A percentile compares a stretch with the other conserved stretches of the same genome.
phyloP scores from a whole-genome alignment of 2,797 vertebrate species.

The Hephaestus fuliginosus region DNA sequence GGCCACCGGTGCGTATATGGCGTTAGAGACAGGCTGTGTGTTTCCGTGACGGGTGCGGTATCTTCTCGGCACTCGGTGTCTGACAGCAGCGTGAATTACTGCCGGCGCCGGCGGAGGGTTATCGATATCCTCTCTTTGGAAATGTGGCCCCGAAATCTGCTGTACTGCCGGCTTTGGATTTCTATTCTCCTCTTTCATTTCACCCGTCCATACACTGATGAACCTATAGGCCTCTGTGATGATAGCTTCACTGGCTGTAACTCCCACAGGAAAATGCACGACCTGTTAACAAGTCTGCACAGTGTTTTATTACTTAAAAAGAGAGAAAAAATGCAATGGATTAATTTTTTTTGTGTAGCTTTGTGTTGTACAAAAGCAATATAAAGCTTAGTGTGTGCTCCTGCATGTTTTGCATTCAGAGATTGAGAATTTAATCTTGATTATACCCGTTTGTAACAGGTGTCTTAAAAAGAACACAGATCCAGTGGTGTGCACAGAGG shows the following conservation, averaged over 20 bases:
- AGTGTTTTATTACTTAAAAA: slow-evolving; percentile 10
- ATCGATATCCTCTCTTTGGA: slow-evolving; percentile 1
- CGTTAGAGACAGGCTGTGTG: neutral
- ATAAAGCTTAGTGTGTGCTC: slow-evolving; percentile 1
- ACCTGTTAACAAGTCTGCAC: neutral
- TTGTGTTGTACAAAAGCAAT: neutral
- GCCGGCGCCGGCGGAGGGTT: slow-evolving; percentile 37
- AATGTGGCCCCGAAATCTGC: slow-evolving; percentile 41
- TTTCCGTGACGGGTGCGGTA: slow-evolving; percentile 63
- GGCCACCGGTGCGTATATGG: slow-evolving; percentile 30
- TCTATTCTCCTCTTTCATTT: slow-evolving; percentile 7
- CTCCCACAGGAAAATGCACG: slow-evolving; percentile 2
- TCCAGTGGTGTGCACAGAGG: slow-evolving; percentile 2
- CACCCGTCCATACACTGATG: neutral
- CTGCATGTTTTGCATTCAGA: slow-evolving; percentile 11
- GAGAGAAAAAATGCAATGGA: neutral
- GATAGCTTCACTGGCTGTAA: slow-evolving; percentile 3
- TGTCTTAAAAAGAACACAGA: slow-evolving; percentile 8
- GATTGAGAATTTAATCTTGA: neutral
- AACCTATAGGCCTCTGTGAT: slow-evolving; percentile 9
- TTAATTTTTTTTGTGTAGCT: neutral
- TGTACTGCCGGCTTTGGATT: slow-evolving; percentile 34
- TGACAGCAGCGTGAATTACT: slow-evolving; percentile 37
- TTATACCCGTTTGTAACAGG: slow-evolving; percentile 15
- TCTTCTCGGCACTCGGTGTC: slow-evolving; percentile 21